phyloP scores from a whole-genome alignment of 2,797 vertebrate species.

The Euthynnus affinis region DNA sequence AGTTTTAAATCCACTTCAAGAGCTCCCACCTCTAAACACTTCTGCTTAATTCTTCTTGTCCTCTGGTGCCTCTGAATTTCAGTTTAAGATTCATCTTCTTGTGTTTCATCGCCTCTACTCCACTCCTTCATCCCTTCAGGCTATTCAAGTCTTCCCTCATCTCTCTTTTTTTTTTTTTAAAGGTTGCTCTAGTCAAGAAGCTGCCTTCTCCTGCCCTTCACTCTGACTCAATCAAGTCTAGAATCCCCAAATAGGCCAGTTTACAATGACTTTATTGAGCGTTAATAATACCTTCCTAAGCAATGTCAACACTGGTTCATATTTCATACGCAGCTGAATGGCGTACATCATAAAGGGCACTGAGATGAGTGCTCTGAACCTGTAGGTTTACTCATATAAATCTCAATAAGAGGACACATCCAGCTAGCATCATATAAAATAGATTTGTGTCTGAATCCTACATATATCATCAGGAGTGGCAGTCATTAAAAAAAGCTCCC shows the following conservation, averaged over 20 bases:
- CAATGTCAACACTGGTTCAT: neutral
- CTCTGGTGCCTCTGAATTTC: conserved; percentile 58
- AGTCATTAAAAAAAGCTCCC: conserved; percentile 42
- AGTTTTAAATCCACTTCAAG: conserved; percentile 55
- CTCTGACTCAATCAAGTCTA: conserved; percentile 43
- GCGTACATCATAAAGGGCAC: neutral
- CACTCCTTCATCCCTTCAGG: conserved; percentile 55
- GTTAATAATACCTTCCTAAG: conserved; percentile 25
- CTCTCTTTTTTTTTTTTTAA: conserved; percentile 66
- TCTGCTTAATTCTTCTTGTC: conserved; percentile 49
- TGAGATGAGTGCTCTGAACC: conserved; percentile 2
- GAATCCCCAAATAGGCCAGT: conserved; percentile 43
- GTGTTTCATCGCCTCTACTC: conserved; percentile 56
- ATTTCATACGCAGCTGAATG: neutral
- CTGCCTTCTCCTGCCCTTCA: conserved; percentile 43
- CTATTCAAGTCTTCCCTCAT: conserved; percentile 53
- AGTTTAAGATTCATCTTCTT: conserved; percentile 58
- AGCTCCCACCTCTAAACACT: conserved; percentile 55
- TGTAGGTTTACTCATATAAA: conserved; percentile 33
- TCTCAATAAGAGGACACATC: conserved; percentile 19
- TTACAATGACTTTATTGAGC: conserved; percentile 65
- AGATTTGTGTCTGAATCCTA: conserved; percentile 19
- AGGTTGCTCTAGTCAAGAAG: conserved; percentile 57
- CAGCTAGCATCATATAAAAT: conserved; percentile 17
- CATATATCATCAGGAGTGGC: conserved; percentile 20